Conservation (phyloP, 2,113 vertebrate species). For the Halcyon malimbica region DNA sequence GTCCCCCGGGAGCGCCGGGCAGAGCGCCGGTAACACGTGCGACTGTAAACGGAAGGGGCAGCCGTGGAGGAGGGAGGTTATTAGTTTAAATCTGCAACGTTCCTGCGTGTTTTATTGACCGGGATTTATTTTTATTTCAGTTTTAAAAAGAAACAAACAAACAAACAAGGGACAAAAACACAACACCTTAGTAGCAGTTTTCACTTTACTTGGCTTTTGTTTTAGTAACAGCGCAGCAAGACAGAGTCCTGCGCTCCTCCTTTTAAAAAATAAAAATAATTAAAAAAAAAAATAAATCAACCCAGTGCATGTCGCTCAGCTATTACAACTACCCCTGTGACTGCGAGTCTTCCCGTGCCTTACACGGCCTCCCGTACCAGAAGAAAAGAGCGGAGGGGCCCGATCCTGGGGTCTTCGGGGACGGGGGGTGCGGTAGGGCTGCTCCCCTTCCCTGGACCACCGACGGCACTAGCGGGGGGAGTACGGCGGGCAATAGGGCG, state of each 20-base stretch:
- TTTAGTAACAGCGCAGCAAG: neutral
- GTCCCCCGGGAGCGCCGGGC: neutral
- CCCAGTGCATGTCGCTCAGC: neutral
- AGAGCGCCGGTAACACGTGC: neutral
- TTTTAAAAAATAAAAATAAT: too few relatives aligned
- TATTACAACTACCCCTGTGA: neutral
- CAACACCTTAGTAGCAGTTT: neutral
- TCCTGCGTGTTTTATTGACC: neutral
- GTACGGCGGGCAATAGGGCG: neutral
- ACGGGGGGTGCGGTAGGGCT: neutral
- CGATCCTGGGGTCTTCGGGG: neutral
- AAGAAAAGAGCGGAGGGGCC: neutral
- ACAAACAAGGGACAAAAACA: neutral
- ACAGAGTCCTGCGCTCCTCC: neutral
- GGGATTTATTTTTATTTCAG: neutral
- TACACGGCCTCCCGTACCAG: neutral
- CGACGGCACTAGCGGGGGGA: too few relatives aligned
- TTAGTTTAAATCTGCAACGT: neutral
- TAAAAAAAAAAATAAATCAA: too few relatives aligned
- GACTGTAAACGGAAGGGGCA: constrained; percentile 2
- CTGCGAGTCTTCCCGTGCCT: neutral
- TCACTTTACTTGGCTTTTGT: neutral
- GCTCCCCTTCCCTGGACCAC: neutral
- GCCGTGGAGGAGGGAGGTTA: neutral
- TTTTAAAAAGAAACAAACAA: neutral